A percentile compares a stretch with the other conserved stretches of the same genome.
Conservation (phyloP, 1,140 invertebrate genomes). For the Cyrtorhinus lividipennis region DNA sequence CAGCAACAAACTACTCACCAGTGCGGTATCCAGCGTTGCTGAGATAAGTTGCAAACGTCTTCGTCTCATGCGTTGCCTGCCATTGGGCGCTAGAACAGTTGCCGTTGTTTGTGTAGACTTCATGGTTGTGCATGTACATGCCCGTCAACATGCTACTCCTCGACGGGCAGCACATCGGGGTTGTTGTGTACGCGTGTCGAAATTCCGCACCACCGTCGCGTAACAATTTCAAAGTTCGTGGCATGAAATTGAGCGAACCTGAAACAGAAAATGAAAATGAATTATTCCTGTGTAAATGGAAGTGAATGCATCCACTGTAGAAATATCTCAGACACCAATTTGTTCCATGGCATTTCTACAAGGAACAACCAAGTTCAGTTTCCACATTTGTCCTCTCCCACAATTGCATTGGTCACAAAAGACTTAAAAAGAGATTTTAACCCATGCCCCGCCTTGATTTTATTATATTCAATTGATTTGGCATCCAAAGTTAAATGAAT, state of each 20-base stretch:
- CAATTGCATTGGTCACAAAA: too few species aligned
- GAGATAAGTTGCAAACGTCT: slow-evolving; percentile 83
- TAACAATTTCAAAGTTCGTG: slow-evolving; percentile 66
- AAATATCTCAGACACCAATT: too few species aligned
- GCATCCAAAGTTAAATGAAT: too few species aligned
- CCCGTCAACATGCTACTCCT: slow-evolving; percentile 84
- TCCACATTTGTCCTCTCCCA: too few species aligned
- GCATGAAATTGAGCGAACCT: slow-evolving; percentile 90
- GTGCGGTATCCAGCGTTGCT: slow-evolving; percentile 85
- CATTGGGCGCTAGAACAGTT: slow-evolving; percentile 82
- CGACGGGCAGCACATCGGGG: slow-evolving; percentile 95
- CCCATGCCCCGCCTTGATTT: too few species aligned
- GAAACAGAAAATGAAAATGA: slow-evolving; percentile 18
- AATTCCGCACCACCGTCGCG: slow-evolving; percentile 80
- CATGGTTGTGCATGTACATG: slow-evolving; percentile 91
- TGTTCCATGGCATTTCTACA: too few species aligned
- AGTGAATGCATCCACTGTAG: too few species aligned
- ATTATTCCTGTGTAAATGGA: too few species aligned
- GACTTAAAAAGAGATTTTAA: too few species aligned
- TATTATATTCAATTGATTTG: too few species aligned
- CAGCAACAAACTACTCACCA: slow-evolving; percentile 52
- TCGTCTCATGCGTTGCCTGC: slow-evolving; percentile 83
- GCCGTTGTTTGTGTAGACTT: slow-evolving; percentile 85
- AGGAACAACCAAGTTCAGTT: too few species aligned
- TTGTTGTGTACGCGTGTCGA: slow-evolving; percentile 86